These are phyloP conservation scores for Phaenicophaeus curvirostris DNA, from an alignment of 2,797 vertebrate genomes.

Conservation along the genomic window DNA sequence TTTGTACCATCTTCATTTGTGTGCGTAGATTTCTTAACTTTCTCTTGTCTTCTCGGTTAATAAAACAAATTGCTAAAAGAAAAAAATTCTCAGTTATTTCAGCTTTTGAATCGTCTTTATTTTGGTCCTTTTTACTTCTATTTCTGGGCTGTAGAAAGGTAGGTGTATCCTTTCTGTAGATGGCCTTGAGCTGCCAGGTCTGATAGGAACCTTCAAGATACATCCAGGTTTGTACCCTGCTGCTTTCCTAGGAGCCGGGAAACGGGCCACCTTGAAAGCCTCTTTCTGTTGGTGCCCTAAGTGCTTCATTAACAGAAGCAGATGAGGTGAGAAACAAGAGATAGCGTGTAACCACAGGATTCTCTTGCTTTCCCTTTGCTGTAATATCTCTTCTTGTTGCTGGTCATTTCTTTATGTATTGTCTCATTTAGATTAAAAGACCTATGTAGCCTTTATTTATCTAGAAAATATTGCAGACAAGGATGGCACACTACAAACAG, in stretches of 20 bases:
- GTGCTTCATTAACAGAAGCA: not conserved
- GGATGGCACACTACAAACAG: not conserved
- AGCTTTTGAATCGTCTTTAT: not conserved
- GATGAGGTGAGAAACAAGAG: not conserved
- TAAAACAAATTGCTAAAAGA: not conserved
- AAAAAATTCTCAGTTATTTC: not conserved
- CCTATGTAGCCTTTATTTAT: not conserved
- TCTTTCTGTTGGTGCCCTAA: not conserved
- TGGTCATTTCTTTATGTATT: not conserved
- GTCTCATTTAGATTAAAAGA: not conserved
- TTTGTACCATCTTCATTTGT: constrained; percentile 24
- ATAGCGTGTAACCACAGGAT: not conserved
- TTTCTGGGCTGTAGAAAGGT: not conserved
- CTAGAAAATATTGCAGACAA: not conserved
- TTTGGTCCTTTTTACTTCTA: not conserved
- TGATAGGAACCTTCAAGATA: not conserved
- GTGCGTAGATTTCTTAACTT: constrained; percentile 38
- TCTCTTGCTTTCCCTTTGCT: not conserved
- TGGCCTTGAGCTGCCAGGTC: not conserved
- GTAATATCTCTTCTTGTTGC: not conserved
- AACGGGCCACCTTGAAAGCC: not conserved
- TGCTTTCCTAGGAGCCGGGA: not conserved
- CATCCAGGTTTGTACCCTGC: not conserved
- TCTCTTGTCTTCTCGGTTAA: not conserved
- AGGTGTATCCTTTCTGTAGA: not conserved